Evolutionary conservation across 2,797 vertebrate genomes (phyloP), one percentile per base, ranked within the genome.

Genomic region (Semotilus atromaculatus): DNA sequence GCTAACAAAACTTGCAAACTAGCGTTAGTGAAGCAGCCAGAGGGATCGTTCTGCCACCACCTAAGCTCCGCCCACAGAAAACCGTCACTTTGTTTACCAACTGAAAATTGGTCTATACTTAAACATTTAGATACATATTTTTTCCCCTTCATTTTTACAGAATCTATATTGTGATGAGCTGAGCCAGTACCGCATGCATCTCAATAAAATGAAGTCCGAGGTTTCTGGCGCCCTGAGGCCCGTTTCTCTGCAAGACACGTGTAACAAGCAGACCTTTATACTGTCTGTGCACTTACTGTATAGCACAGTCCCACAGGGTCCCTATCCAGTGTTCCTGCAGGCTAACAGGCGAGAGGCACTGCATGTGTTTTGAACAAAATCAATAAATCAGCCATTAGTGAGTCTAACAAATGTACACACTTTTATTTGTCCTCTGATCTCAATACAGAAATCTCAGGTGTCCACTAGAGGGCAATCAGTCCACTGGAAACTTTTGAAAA

Each of bases 241-340:
- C 36, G 53, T 38, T 58, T 58, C 51, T n/a, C 73, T 55, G 26
- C 58, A 76, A 76, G 3, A 58, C 73, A 58, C 31, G 16, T 1
- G 7, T 2, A 55, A 76, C 74, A 76, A 76, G 34, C 34, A 38
- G 74, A 8, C 53, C 51, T 76, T 76, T 76, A 58, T 58, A 18
- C 51, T 18, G 51, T 18, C 5, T n/a, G 34, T n/a, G 73, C 51
- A 10, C 21, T 21, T 55, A 31, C 62, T 34, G 62, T 64, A 75
- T 36, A n/a, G 51, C 51, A 23, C 74, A 38, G 51, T 38, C 21
- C 72, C 73, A 58, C 31, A 55, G 16, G 51, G 3, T 11, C 29
- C 34, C 34, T 34, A 34, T 3, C 34, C 36, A 36, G 73, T 75
- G 31, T 55, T 34, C 13, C 38, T 43, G 48, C 23, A 53, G 72